Percentiles rank a stretch among this genome's conserved stretches.
Evolutionary conservation across 2,797 vertebrate species (phyloP).

Genomic region (Eupleurogrammus muticus): DNA sequence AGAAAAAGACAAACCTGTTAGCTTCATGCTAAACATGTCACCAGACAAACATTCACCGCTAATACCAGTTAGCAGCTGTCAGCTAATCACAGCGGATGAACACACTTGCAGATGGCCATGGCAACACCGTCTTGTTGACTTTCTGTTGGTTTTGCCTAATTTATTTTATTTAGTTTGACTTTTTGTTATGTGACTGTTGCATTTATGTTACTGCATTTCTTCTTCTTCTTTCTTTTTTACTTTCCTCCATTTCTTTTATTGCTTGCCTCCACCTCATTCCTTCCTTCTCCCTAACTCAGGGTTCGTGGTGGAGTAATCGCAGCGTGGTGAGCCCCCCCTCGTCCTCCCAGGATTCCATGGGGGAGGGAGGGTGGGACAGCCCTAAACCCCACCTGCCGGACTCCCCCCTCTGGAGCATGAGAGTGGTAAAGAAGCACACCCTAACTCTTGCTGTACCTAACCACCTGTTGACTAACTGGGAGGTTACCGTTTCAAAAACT

Average conservation of each 20-base stretch:
- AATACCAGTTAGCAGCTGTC: too few species aligned
- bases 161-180: conserved; percentile 16
- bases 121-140: conserved; percentile 24
- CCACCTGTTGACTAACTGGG: conserved; percentile 2
- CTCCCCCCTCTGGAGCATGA: conserved; percentile 95
- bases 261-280: too few species aligned
- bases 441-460: conserved; percentile 32
- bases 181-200: conserved; percentile 57
- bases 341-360: conserved; percentile 94
- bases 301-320: conserved; percentile 95
- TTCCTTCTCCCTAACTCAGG: conserved; percentile 87
- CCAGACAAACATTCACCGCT: too few species aligned
- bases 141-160: conserved; percentile 16
- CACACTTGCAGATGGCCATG: background rate
- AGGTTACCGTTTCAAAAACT: background rate
- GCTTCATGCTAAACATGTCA: too few species aligned
- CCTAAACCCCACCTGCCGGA: conserved; percentile 91
- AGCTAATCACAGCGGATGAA: too few species aligned
- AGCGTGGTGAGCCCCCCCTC: conserved; percentile 93
- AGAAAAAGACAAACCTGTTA: too few species aligned
- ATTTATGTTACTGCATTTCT: conserved; percentile 70
- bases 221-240: background rate
- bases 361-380: conserved; percentile 93
- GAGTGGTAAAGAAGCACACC: conserved; percentile 90
- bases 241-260: background rate